Conservation (phyloP, 2,797 vertebrate genomes). For the Fringilla coelebs region DNA sequence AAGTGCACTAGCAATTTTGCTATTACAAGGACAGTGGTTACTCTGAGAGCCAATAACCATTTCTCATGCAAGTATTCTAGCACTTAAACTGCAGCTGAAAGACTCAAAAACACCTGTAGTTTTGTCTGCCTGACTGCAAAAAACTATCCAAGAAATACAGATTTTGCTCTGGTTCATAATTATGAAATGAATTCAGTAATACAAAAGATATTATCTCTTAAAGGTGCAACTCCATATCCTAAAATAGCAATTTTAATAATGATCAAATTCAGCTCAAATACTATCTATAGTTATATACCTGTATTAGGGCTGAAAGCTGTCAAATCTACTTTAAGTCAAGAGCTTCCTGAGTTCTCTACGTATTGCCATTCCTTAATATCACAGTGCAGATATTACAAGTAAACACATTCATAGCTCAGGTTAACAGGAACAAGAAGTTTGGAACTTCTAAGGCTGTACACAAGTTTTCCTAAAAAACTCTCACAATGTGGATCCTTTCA, state of each 20-base stretch:
- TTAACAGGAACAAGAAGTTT: not conserved
- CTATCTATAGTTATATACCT: not conserved
- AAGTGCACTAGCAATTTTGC: not conserved
- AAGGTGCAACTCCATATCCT: not conserved
- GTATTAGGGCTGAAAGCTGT: not conserved
- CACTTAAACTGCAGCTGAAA: not conserved
- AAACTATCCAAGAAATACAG: not conserved
- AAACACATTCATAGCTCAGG: constrained; percentile 47
- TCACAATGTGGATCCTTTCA: not conserved
- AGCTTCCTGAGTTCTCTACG: constrained; percentile 48
- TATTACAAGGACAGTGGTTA: not conserved
- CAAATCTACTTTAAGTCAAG: not conserved
- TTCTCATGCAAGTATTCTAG: not conserved
- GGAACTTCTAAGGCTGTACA: constrained; percentile 15
- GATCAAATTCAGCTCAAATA: not conserved
- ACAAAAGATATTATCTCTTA: not conserved
- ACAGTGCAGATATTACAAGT: constrained; percentile 53
- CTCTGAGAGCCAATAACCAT: not conserved
- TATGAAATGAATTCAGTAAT: not conserved
- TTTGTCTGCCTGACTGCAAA: not conserved
- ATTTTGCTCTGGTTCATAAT: not conserved
- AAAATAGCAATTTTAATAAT: not conserved
- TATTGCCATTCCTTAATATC: constrained; percentile 57
- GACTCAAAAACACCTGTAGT: not conserved
- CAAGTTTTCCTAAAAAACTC: not conserved